Evolutionary conservation across 2,113 vertebrate species (phyloP).

Genomic region (Marmota flaviventris): DNA sequence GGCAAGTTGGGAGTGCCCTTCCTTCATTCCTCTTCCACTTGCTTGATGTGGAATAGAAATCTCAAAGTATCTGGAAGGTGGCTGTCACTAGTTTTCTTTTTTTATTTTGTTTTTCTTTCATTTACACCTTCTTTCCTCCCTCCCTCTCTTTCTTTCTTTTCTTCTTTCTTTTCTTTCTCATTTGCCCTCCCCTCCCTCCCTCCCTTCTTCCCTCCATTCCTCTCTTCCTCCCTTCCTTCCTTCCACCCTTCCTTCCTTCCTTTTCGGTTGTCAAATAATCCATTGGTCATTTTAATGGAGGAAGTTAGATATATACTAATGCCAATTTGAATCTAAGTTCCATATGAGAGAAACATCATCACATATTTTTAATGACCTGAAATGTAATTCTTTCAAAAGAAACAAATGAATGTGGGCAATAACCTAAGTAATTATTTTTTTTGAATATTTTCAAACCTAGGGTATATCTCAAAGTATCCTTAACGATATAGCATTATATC

Average conservation of each 20-base stretch:
- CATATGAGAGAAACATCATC: neutral
- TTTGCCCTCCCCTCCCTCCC: no score
- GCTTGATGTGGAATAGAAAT: neutral
- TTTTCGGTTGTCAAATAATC: neutral
- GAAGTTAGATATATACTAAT: neutral
- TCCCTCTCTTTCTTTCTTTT: no score
- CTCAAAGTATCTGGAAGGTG: neutral
- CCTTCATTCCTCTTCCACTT: neutral
- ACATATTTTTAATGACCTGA: neutral
- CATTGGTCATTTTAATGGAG: neutral
- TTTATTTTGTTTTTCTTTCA: neutral
- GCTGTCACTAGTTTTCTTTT: neutral
- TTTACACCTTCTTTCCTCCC: no score
- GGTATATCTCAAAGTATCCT: neutral
- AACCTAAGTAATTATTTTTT: neutral
- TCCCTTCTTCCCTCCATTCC: neutral
- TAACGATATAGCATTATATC: neutral
- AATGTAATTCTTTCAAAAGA: neutral
- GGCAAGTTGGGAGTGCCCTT: neutral
- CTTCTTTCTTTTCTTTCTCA: no score
- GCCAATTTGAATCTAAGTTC: neutral
- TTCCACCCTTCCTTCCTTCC: neutral
- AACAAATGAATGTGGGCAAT: neutral
- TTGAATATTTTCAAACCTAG: neutral
- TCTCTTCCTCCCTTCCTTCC: neutral